Evolutionary conservation across 2,797 vertebrate species (phyloP), one percentile per base, ranked within the genome.

Genomic region (Rhinella marina): DNA sequence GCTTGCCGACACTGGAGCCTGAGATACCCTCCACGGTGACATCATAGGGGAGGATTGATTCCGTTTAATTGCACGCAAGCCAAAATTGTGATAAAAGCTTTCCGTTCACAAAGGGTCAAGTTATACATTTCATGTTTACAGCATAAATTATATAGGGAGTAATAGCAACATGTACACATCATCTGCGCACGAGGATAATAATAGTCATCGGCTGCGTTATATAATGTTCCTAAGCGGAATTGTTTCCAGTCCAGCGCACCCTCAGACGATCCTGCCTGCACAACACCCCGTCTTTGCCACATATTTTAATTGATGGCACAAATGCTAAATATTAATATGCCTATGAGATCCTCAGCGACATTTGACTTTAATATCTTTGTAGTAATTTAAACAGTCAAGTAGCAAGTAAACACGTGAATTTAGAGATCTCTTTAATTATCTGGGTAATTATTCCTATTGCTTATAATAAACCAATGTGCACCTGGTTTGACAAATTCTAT

Each of bases 401-500:
- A 66, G 68, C 81, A 83, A 75, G 81, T 87, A 83, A 83, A 87
- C 81, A 83, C 29, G 72, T 73, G 29, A 83, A 87, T 87, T 82
- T 68, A 78, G 59, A 87, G 86, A 87, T 76, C 80, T 83, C 86
- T 87, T 83, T 83, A 83, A 87, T 87, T 87, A 87, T 77, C 59
- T n/a, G 72, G 25, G 41, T 87, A 87, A 87, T 87, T 81, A 87
- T 87, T 87, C 80, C 86, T 82, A 82, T 87, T 87, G 86, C 86
- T 82, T 83, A 83, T 87, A 83, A 83, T 87, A 87, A 87, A 87
- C 86, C 86, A 66, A 76, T n/a, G 86, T 87, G 86, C 86, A 87
- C 86, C 86, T 87, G 86, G 54, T 77, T 75, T 87, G 52, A 41
- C 56, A 75, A 73, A 87, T 87, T 41, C 64, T 62, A 87, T 61